Evolutionary conservation across 1,140 invertebrate species (phyloP).

Genomic region (Dinoponera quadriceps): DNA sequence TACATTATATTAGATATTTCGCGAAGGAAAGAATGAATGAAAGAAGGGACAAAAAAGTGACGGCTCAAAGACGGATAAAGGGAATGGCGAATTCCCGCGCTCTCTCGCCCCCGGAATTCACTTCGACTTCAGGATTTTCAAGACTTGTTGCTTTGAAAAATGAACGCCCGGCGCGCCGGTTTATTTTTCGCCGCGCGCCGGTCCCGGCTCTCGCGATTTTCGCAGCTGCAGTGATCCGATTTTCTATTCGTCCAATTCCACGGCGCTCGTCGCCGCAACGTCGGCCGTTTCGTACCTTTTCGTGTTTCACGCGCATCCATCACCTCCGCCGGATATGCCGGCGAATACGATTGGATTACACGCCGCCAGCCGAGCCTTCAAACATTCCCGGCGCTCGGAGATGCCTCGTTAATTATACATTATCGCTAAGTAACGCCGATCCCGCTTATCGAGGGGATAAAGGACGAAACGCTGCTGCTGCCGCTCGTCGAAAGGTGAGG

Average conservation of each 20-base stretch:
- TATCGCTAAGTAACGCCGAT: conserved; percentile 55
- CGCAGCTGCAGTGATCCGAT: conserved; percentile 25
- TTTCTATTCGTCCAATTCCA: conserved; percentile 10
- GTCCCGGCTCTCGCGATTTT: neutral
- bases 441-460: conserved; percentile 45
- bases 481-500: conserved; percentile 15
- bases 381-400: conserved; percentile 32
- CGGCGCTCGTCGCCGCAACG: conserved; percentile 1
- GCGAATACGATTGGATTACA: conserved; percentile 55
- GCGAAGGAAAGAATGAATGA: too few species aligned
- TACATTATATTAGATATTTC: too few species aligned
- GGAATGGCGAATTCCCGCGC: conserved; percentile 11
- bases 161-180: neutral
- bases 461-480: conserved; percentile 27
- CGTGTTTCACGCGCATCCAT: conserved; percentile 48
- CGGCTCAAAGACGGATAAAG: conserved; percentile 4
- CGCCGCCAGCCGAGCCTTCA: conserved; percentile 46
- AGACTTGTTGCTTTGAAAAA: conserved; percentile 56
- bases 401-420: conserved; percentile 58
- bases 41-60: neutral
- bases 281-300: conserved; percentile 16
- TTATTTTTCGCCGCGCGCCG: conserved; percentile 24
- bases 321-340: conserved; percentile 16
- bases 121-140: conserved; percentile 16
- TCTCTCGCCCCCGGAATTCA: conserved; percentile 12